These are phyloP conservation scores for Epiblema foenella DNA, from an alignment of 2,888 invertebrate species.

Conservation along the genomic window DNA sequence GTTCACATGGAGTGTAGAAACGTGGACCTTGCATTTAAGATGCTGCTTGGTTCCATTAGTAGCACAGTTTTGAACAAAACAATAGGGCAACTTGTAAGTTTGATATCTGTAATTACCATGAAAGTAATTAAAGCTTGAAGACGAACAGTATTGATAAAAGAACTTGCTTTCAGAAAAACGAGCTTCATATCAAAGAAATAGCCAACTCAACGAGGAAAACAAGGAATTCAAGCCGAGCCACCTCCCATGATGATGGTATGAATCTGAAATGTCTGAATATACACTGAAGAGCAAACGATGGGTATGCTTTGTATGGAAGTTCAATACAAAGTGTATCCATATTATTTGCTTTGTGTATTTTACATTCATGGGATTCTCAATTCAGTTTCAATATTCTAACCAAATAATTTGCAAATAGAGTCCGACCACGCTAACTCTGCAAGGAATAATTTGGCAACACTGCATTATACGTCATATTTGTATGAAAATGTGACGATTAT, in stretches of 20 bases:
- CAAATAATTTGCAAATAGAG: too few relatives aligned
- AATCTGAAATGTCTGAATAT: background rate
- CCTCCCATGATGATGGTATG: slow-evolving; percentile 76
- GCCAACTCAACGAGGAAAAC: slow-evolving; percentile 52
- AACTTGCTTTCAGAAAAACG: slow-evolving; percentile 64
- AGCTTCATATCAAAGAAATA: slow-evolving; percentile 63
- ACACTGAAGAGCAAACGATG: too few relatives aligned
- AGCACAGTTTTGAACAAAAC: slow-evolving; percentile 66
- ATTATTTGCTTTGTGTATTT: too few relatives aligned
- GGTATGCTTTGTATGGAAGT: too few relatives aligned
- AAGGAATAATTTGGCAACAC: too few relatives aligned
- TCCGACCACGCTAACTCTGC: too few relatives aligned
- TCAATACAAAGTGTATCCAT: too few relatives aligned
- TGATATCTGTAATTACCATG: background rate
- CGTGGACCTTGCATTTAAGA: slow-evolving; percentile 71
- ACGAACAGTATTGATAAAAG: background rate
- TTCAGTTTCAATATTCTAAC: too few relatives aligned
- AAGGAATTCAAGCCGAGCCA: slow-evolving; percentile 59
- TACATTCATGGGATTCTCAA: too few relatives aligned
- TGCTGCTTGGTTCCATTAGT: slow-evolving; percentile 65
- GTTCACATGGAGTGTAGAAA: slow-evolving; percentile 64
- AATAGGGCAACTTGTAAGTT: slow-evolving; percentile 71
- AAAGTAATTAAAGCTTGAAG: background rate
- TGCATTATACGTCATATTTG: too few relatives aligned
- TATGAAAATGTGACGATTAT: too few relatives aligned